Evolutionary conservation across 2,113 vertebrate species (phyloP).

Genomic region (Neolamprologus kungweensis): DNA sequence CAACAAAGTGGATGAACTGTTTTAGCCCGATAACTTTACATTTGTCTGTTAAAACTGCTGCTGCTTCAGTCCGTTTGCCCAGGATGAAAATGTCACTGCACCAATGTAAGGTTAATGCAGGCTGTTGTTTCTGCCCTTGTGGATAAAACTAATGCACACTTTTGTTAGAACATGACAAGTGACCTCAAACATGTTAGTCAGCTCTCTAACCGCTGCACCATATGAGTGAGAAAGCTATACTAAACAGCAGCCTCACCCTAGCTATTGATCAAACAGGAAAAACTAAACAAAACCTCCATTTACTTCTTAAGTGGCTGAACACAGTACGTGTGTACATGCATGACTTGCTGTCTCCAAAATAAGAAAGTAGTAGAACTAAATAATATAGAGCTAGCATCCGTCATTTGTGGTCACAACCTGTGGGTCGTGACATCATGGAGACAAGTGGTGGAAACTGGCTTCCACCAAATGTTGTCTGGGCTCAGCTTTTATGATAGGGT

Average conservation of each 20-base stretch:
- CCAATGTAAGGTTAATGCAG: background rate
- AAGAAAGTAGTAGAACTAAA: background rate
- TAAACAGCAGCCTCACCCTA: background rate
- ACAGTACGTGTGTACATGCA: background rate
- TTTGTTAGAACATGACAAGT: background rate
- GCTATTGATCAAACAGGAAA: background rate
- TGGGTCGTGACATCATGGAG: background rate
- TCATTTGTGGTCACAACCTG: background rate
- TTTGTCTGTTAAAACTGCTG: background rate
- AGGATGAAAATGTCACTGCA: background rate
- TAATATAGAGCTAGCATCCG: background rate
- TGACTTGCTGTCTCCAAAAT: background rate
- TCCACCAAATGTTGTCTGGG: background rate
- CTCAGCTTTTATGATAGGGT: background rate
- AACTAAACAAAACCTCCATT: background rate
- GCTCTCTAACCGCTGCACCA: background rate
- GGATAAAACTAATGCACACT: background rate
- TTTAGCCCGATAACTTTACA: background rate
- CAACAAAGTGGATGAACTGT: background rate
- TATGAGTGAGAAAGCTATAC: background rate
- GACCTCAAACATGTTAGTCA: background rate
- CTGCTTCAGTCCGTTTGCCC: background rate
- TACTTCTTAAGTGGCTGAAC: background rate
- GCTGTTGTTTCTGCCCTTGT: background rate
- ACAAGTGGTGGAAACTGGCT: background rate